Evolutionary conservation across 2,888 invertebrate genomes (phyloP), one percentile per base, ranked within the genome.

Genomic region (Aplocera efformata): DNA sequence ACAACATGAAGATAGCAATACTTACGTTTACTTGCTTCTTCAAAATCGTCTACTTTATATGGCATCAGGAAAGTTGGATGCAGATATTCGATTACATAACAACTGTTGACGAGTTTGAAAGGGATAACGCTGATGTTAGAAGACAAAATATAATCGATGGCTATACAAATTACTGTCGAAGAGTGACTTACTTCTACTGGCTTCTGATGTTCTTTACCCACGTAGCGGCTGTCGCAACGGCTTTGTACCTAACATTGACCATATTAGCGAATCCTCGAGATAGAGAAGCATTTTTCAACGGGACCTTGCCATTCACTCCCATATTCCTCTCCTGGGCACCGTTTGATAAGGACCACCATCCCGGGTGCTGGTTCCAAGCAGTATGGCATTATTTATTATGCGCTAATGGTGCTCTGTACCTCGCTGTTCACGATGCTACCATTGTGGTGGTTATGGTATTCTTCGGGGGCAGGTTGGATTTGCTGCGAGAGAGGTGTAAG

Each of bases 291-390:
- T 36, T 79, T 13, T 58, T 36, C 0, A 80, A 79, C 50, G 83
- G 78, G 3, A 70, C 70, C 1, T 77, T 78, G 48, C 21, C 48
- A 0, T 85, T 83, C 53, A 79, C 79, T 0, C 85, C 83, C 29
- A 80, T 86, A 10, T 80, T 80, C 24, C 84, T 80, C 40, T 73
- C 84, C 8, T 86, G 83, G 83, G 65, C 78, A 63, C 83, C 84
- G 1, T 67, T 79, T 50, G 73, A 85, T 42, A 83, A 83, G 37
- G 63, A 80, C 35, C 58, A 65, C 21, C 65, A 62, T 6, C 81
- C 83, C 6, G 82, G 82, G 4, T 62, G 58, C 28, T 85, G 79
- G 79, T 58, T 81, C 1, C 79, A 77, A 1, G 63, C 82, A 4
- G 9, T 65, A 0, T 76, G 75, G 72, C 84, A 85, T 40, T 44